These are phyloP conservation scores for Cephus pygmeus DNA, from an alignment of 2,888 invertebrate species.

Conservation along the genomic window DNA sequence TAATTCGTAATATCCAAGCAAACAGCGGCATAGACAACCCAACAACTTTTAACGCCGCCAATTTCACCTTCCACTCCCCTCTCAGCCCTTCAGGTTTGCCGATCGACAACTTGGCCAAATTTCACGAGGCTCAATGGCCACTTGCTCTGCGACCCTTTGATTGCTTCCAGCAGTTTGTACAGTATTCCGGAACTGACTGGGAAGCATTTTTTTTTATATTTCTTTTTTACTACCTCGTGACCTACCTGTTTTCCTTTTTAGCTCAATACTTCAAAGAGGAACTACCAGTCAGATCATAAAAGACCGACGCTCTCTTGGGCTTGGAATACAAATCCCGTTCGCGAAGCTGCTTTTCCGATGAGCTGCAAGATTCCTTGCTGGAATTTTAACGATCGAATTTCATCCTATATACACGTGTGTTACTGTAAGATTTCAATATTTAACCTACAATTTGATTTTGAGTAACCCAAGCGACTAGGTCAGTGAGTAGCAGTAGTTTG, in stretches of 20 bases:
- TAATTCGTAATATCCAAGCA: background rate
- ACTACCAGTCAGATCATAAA: background rate
- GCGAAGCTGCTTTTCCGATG: background rate
- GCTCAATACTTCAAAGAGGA: background rate
- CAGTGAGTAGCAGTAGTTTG: too few relatives aligned
- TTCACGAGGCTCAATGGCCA: background rate
- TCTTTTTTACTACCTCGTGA: background rate
- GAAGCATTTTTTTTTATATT: background rate
- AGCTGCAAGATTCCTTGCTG: background rate
- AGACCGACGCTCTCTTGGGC: background rate
- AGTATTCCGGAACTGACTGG: background rate
- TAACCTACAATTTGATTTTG: background rate
- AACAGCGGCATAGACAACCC: background rate
- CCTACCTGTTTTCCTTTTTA: background rate
- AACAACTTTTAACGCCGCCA: background rate
- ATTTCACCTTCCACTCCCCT: background rate
- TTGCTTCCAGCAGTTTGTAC: background rate
- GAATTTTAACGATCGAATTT: background rate
- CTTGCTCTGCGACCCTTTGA: background rate
- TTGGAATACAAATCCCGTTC: background rate
- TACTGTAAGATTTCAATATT: background rate
- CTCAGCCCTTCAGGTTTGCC: background rate
- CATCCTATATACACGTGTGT: background rate
- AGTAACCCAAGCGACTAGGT: background rate
- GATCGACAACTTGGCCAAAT: background rate